phyloP scores from a whole-genome alignment of 2,888 invertebrate genomes.

The Callyntrura sp. region DNA sequence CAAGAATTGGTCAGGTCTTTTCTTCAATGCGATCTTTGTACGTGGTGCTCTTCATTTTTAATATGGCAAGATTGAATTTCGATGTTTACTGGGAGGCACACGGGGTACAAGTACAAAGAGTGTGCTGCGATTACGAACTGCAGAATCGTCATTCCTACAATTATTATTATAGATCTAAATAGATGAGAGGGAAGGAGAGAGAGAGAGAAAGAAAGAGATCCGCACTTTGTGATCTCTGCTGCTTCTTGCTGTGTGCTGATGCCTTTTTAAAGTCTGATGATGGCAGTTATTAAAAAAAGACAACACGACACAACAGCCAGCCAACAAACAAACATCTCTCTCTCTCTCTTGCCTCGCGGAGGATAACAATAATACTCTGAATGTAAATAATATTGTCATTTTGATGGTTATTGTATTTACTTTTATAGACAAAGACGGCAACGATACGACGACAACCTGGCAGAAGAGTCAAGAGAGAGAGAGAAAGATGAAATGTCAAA shows the following conservation, averaged over 20 bases:
- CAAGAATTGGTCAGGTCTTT: neutral
- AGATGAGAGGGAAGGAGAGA: neutral
- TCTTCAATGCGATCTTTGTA: too few relatives aligned
- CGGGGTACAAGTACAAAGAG: too few relatives aligned
- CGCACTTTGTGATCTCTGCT: constrained; percentile 23
- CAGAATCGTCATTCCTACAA: too few relatives aligned
- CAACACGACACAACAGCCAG: too few relatives aligned
- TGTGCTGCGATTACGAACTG: neutral
- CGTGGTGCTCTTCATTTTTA: constrained; percentile 17
- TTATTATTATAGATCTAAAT: too few relatives aligned
- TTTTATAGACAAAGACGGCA: constrained; percentile 45
- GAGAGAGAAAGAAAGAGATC: neutral
- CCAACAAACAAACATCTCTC: too few relatives aligned
- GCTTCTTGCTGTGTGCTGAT: neutral
- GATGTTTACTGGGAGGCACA: constrained; percentile 7
- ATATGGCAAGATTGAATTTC: constrained; percentile 33
- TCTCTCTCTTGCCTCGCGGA: neutral
- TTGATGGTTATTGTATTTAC: constrained; percentile 50
- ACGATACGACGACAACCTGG: neutral
- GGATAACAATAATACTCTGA: constrained; percentile 3
- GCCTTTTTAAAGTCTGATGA: constrained; percentile 1
- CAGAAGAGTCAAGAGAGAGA: neutral
- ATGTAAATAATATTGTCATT: constrained; percentile 57
- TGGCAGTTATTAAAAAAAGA: neutral
- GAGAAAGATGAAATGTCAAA: constrained; percentile 32